Percentiles rank a stretch among this genome's conserved stretches.
These are phyloP conservation scores for Andinoacara biseriatus DNA, from an alignment of 2,113 vertebrate species.

Conservation along the genomic window DNA sequence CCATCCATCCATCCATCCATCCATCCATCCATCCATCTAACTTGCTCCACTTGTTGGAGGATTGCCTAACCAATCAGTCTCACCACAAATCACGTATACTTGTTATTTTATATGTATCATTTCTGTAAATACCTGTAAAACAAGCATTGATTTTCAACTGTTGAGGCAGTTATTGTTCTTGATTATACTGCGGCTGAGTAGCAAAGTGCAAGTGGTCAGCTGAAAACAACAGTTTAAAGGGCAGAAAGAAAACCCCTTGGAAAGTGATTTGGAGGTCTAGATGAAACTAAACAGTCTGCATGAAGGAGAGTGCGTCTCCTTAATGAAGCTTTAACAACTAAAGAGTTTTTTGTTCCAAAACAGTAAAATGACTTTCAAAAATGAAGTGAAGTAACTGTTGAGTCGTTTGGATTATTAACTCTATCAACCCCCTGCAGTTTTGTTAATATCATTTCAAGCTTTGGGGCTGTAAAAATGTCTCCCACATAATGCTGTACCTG, in stretches of 20 bases:
- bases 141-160: not conserved
- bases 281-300: not conserved
- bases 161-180: not conserved
- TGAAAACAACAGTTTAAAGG: not conserved
- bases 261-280: not conserved
- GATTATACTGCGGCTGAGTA: not conserved
- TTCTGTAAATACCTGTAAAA: not conserved
- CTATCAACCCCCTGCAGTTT: conserved; percentile 34
- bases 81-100: not conserved
- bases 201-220: not conserved
- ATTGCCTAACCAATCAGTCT: not conserved
- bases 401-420: conserved; percentile 36
- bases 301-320: not conserved
- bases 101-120: not conserved
- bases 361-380: not conserved
- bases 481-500: conserved; percentile 27
- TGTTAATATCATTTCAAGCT: conserved; percentile 17
- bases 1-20: too few relatives aligned
- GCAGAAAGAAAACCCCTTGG: not conserved
- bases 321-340: not conserved
- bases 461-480: conserved; percentile 6
- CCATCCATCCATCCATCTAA: too few relatives aligned
- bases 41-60: too few relatives aligned
- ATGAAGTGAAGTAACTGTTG: conserved; percentile 27
- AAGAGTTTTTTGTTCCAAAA: not conserved